phyloP scores from a whole-genome alignment of 30 jellyfish, hydroid and myxozoan species.

The Hydractinia symbiolongicarpus region DNA sequence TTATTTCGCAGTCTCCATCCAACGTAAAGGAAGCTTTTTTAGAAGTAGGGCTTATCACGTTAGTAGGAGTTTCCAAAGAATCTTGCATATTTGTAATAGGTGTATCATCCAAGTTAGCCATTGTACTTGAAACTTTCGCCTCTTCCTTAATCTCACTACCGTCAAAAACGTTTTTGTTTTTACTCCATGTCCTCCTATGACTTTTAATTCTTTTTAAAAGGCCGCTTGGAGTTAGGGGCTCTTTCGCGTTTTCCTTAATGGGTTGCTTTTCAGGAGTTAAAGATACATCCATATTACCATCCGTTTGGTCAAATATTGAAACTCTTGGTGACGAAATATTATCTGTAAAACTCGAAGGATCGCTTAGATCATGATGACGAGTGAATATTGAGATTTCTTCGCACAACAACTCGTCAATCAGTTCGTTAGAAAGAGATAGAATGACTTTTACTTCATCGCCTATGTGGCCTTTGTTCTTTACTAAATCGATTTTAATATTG shows the following conservation, averaged over 20 bases:
- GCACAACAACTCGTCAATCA: constrained; percentile 31
- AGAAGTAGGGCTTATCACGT: no score
- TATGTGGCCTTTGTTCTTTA: constrained; percentile 71
- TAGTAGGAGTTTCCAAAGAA: no score
- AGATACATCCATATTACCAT: constrained; percentile 17
- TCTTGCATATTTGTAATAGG: no score
- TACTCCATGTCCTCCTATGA: constrained; percentile 38
- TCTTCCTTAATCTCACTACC: no score
- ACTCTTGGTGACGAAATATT: constrained; percentile 10
- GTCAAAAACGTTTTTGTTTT: constrained; percentile 12
- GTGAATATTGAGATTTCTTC: constrained; percentile 34
- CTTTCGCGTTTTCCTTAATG: not conserved
- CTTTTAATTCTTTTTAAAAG: constrained; percentile 29
- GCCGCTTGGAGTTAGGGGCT: constrained; percentile 28
- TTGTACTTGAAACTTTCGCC: no score
- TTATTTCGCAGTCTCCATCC: no score
- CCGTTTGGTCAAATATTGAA: not conserved
- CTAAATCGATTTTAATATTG: constrained; percentile 44
- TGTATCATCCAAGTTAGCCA: no score
- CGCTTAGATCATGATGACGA: constrained; percentile 15
- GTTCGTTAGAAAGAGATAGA: constrained; percentile 28
- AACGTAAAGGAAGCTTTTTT: no score
- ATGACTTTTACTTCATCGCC: constrained; percentile 69
- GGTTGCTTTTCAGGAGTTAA: not conserved
- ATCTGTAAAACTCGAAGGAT: constrained; percentile 20